A percentile compares a stretch with the other conserved stretches of the same genome.
These are phyloP conservation scores for Euura lappo DNA, from an alignment of 1,140 invertebrate genomes.

Conservation along the genomic window DNA sequence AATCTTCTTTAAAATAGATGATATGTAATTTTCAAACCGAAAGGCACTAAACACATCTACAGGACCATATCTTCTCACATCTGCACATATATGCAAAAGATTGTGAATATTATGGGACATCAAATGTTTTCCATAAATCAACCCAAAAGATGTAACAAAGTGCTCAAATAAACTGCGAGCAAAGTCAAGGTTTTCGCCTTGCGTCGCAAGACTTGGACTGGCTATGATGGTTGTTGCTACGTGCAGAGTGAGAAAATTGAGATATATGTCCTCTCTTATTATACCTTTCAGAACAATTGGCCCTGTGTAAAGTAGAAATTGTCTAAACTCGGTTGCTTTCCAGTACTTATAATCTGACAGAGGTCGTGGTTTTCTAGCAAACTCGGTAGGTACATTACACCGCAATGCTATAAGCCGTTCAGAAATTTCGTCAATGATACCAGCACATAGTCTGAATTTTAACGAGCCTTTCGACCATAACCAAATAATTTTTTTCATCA, in stretches of 20 bases:
- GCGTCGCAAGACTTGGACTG: background rate
- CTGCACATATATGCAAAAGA: conserved; percentile 44
- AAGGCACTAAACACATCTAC: conserved; percentile 48
- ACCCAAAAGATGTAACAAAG: conserved; percentile 19
- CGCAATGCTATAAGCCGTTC: conserved; percentile 12
- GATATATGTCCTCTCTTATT: conserved; percentile 13
- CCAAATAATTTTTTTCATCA: conserved; percentile 40
- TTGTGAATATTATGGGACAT: conserved; percentile 27
- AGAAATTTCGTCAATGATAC: conserved; percentile 17
- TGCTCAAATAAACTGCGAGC: conserved; percentile 18
- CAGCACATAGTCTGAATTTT: conserved; percentile 12
- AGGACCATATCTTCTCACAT: conserved; percentile 41
- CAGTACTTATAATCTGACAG: conserved; percentile 23
- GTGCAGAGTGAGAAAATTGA: conserved; percentile 21
- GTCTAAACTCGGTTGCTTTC: conserved; percentile 35
- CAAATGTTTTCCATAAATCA: conserved; percentile 24
- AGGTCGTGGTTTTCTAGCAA: conserved; percentile 36
- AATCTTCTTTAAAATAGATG: conserved; percentile 13
- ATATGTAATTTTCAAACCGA: conserved; percentile 45
- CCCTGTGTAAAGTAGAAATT: conserved; percentile 34
- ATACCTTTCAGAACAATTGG: conserved; percentile 21
- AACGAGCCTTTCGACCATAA: conserved; percentile 38
- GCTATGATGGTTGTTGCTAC: conserved; percentile 19
- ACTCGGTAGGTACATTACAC: conserved; percentile 35
- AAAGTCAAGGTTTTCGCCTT: conserved; percentile 15